Conservation (phyloP, 2,888 invertebrate genomes). For the Macrostomum cliftonense region DNA sequence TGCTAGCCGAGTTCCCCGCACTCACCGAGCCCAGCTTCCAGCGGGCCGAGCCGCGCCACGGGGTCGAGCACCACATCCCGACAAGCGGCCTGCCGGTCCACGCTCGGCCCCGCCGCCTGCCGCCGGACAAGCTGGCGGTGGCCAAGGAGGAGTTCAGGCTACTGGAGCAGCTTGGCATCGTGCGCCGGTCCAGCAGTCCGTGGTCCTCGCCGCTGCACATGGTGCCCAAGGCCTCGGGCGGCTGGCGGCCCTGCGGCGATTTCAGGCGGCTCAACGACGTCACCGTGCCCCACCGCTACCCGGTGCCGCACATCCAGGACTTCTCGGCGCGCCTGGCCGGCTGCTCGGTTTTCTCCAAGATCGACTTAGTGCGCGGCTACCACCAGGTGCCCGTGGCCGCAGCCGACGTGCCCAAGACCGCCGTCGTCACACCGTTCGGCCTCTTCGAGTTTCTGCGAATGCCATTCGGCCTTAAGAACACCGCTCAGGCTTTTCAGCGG, state of each 20-base stretch:
- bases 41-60: constrained; percentile 3
- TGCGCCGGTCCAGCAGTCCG: constrained; percentile 31
- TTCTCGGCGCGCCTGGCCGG: constrained; percentile 10
- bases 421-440: constrained; percentile 11
- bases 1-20: constrained; percentile 1
- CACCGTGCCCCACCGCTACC: constrained; percentile 9
- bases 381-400: constrained; percentile 12
- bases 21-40: constrained; percentile 1
- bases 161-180: constrained; percentile 31
- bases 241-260: constrained; percentile 4
- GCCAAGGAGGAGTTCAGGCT: constrained; percentile 23
- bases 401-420: constrained; percentile 11
- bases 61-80: constrained; percentile 18
- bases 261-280: constrained; percentile 6
- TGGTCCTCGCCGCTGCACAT: constrained; percentile 34
- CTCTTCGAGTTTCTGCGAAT: constrained; percentile 6
- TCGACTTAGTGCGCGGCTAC: constrained; percentile 12
- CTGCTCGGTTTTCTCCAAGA: constrained; percentile 13
- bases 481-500: constrained; percentile 8
- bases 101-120: constrained; percentile 21
- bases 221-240: constrained; percentile 19
- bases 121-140: constrained; percentile 19
- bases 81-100: constrained; percentile 24
- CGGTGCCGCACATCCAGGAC: constrained; percentile 12
- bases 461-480: constrained; percentile 9